Evolutionary conservation across 2,888 invertebrate species (phyloP).

Genomic region (Piscicola geometra): DNA sequence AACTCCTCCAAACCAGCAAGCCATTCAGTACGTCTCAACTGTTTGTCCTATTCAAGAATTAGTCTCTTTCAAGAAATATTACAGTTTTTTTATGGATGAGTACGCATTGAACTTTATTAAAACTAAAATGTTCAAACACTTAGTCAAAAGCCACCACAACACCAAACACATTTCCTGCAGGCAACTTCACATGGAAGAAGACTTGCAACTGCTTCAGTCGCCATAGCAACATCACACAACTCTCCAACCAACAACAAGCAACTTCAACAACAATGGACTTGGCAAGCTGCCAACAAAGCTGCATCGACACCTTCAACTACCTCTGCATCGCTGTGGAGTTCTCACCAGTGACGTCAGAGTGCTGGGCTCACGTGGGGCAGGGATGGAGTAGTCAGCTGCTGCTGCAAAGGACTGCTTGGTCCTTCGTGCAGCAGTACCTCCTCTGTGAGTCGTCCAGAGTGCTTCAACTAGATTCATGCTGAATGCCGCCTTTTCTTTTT

Average conservation of each 20-base stretch:
- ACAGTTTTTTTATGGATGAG: not conserved
- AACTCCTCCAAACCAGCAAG: not conserved
- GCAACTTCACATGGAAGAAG: not conserved
- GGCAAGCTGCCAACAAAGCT: not conserved
- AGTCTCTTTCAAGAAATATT: not conserved
- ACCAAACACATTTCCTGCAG: not conserved
- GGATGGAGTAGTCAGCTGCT: too few relatives aligned
- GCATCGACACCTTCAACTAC: not conserved
- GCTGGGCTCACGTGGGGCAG: constrained; percentile 10
- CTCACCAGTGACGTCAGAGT: constrained; percentile 18
- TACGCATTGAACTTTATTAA: not conserved
- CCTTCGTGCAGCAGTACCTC: constrained; percentile 1
- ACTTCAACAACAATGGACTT: not conserved
- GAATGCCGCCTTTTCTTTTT: too few relatives aligned
- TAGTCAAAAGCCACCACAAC: not conserved
- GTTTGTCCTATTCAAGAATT: not conserved
- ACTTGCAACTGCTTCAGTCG: constrained; percentile 10
- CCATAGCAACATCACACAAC: constrained; percentile 1
- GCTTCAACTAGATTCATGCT: too few relatives aligned
- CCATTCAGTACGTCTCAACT: not conserved
- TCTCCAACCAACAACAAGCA: not conserved
- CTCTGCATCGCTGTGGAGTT: constrained; percentile 9
- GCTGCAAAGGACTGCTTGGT: not conserved
- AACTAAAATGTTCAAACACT: not conserved
- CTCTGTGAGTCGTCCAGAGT: not conserved